Evolutionary conservation across 2,797 vertebrate genomes (phyloP).

Genomic region (Fistularia commersonii): DNA sequence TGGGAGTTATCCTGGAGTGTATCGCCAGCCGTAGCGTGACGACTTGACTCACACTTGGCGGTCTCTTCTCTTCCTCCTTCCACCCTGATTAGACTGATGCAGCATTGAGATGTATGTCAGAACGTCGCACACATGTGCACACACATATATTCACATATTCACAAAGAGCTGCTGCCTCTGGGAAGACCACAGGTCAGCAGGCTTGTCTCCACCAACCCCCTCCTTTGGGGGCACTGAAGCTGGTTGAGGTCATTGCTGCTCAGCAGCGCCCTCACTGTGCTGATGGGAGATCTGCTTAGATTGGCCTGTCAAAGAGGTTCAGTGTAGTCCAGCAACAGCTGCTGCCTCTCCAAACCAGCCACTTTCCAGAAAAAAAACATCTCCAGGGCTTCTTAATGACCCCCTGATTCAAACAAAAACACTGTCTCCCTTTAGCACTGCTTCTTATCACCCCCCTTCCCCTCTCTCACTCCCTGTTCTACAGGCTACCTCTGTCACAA

Average conservation of each 20-base stretch:
- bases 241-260: slow-evolving; percentile 33
- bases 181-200: slow-evolving; percentile 37
- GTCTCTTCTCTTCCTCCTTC: slow-evolving; percentile 43
- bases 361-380: slow-evolving; percentile 36
- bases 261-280: slow-evolving; percentile 31
- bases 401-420: neutral
- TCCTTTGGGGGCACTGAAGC: slow-evolving; percentile 12
- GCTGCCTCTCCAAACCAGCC: slow-evolving; percentile 41
- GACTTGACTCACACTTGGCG: slow-evolving; percentile 65
- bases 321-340: slow-evolving; percentile 40
- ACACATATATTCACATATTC: slow-evolving; percentile 11
- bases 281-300: slow-evolving; percentile 12
- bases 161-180: slow-evolving; percentile 28
- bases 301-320: slow-evolving; percentile 25
- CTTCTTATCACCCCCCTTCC: slow-evolving; percentile 4
- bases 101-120: slow-evolving; percentile 43
- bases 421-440: slow-evolving; percentile 2
- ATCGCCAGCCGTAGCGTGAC: slow-evolving; percentile 62
- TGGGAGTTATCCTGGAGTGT: slow-evolving; percentile 52
- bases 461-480: slow-evolving; percentile 32
- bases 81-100: slow-evolving; percentile 54
- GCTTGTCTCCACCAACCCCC: slow-evolving; percentile 32
- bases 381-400: slow-evolving; percentile 31
- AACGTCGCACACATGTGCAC: slow-evolving; percentile 2
- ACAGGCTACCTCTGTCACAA: slow-evolving; percentile 42